Conservation (phyloP, 2,888 invertebrate species). For the Drosophila koepferae region DNA sequence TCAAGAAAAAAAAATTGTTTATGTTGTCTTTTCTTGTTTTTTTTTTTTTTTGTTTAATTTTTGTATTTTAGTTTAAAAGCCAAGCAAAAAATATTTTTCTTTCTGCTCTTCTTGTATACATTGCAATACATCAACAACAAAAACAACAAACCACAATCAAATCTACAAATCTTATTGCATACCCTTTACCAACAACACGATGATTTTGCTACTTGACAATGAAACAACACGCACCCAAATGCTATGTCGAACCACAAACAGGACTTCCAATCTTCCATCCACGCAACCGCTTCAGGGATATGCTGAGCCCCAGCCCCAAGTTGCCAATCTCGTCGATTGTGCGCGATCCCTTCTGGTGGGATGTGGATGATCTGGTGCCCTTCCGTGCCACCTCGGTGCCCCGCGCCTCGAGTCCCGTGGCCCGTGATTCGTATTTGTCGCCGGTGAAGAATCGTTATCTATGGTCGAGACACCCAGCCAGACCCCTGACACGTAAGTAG, state of each 20-base stretch:
- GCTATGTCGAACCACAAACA: slow-evolving; percentile 74
- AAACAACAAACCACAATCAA: slow-evolving; percentile 39
- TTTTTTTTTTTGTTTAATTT: slow-evolving; percentile 73
- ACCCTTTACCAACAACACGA: slow-evolving; percentile 44
- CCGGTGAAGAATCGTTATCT: slow-evolving; percentile 96
- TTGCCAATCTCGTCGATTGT: slow-evolving; percentile 92
- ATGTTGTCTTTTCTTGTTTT: slow-evolving; percentile 78
- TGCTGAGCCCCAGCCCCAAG: slow-evolving; percentile 92
- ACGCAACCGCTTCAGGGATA: slow-evolving; percentile 87
- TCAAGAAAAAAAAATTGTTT: slow-evolving; percentile 69
- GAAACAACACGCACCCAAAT: slow-evolving; percentile 42
- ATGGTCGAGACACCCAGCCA: slow-evolving; percentile 95
- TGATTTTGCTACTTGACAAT: slow-evolving; percentile 50
- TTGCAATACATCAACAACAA: slow-evolving; percentile 65
- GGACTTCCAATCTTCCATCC: slow-evolving; percentile 91
- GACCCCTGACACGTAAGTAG: slow-evolving; percentile 93
- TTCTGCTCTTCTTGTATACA: slow-evolving; percentile 82
- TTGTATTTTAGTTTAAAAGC: slow-evolving; percentile 82
- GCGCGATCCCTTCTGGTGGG: slow-evolving; percentile 96
- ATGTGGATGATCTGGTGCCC: slow-evolving; percentile 92
- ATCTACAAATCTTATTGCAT: slow-evolving; percentile 62
- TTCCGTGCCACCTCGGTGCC: slow-evolving; percentile 87
- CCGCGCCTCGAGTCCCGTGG: slow-evolving; percentile 89
- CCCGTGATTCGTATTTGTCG: slow-evolving; percentile 95
- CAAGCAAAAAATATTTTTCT: slow-evolving; percentile 78